A percentile compares a stretch with the other conserved stretches of the same genome.
Evolutionary conservation across 2,888 invertebrate genomes (phyloP).

Genomic region (Clostera curtula): DNA sequence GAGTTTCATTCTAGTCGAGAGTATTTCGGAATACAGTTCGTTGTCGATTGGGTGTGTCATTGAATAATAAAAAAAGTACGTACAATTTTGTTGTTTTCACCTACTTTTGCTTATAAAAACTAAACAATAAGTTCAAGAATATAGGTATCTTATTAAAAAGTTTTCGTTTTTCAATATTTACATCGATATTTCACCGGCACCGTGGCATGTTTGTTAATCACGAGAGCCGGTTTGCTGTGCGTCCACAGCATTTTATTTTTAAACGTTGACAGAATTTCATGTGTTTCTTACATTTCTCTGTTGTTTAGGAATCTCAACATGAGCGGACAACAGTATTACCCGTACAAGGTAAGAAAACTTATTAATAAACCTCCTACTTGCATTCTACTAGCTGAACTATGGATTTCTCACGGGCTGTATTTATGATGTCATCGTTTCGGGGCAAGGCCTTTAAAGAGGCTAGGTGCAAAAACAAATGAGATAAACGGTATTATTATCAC

Average conservation of each 20-base stretch:
- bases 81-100: slow-evolving; percentile 24
- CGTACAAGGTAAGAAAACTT: slow-evolving; percentile 83
- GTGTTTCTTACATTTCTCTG: slow-evolving; percentile 32
- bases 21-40: slow-evolving; percentile 57
- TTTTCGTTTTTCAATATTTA: slow-evolving; percentile 8
- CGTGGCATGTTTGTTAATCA: slow-evolving; percentile 32
- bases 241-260: slow-evolving; percentile 35
- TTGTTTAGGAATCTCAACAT: slow-evolving; percentile 71
- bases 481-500: neutral
- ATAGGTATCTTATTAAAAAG: slow-evolving; percentile 7
- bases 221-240: slow-evolving; percentile 47
- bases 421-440: slow-evolving; percentile 66
- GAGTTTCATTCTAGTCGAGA: slow-evolving; percentile 40
- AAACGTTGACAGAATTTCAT: slow-evolving; percentile 33
- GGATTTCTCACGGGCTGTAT: slow-evolving; percentile 51
- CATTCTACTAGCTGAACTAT: slow-evolving; percentile 27
- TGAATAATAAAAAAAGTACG: slow-evolving; percentile 47
- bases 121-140: slow-evolving; percentile 4
- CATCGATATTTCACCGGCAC: slow-evolving; percentile 23
- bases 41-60: slow-evolving; percentile 58
- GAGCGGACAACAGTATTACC: slow-evolving; percentile 89
- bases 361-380: slow-evolving; percentile 35
- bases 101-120: slow-evolving; percentile 4
- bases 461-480: slow-evolving; percentile 6
- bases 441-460: slow-evolving; percentile 18